Evolutionary conservation across 2,113 vertebrate genomes (phyloP), one percentile per base, ranked within the genome.

Genomic region (Cervus canadensis): DNA sequence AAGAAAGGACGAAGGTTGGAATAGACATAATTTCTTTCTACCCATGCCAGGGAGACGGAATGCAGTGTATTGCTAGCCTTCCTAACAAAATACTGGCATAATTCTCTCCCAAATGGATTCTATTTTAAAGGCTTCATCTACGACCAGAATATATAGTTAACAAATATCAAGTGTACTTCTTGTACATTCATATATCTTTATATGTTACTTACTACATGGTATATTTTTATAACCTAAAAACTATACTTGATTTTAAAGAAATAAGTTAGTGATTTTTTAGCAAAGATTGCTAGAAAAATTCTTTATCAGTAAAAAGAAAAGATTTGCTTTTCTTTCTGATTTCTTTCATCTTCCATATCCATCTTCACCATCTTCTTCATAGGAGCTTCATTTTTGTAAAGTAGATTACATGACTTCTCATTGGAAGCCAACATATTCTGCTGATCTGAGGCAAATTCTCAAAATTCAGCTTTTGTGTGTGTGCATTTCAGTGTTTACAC

Each of bases 401-500:
- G 23, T 21, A 62, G 9, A 48, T 91, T 67, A 36, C 7, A 30
- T 14, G 30, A 7, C 1, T 93, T 93, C 21, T 59, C 28, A 26
- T 6, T 89, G 4, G 16, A 96, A 92, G 94, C 25, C 19, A 87
- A 52, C 2, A 14, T 71, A 84, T 9, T 76, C 87, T 64, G 33
- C 28, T 85, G 67, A 23, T 17, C 40, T 43, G 57, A 92, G 23
- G 91, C 6, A 54, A 84, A 87, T 88, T 89, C 23, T 94, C 16
- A 56, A 97, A 98, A 60, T 86, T 76, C 30, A 92, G 25, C 21
- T 30, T 60, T 79, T 79, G 12, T 40, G 23, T 83, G 52, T 40
- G 52, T 16, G 81, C n/a, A 89, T 97, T 92, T 87, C n/a, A n/a
- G 82, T 94, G 54, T 97, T 92, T 81, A 92, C 3, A 64, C 14